Evolutionary conservation across 64 coral and sea anemone species (phyloP).

Genomic region (Dendronephthya gigantea): DNA sequence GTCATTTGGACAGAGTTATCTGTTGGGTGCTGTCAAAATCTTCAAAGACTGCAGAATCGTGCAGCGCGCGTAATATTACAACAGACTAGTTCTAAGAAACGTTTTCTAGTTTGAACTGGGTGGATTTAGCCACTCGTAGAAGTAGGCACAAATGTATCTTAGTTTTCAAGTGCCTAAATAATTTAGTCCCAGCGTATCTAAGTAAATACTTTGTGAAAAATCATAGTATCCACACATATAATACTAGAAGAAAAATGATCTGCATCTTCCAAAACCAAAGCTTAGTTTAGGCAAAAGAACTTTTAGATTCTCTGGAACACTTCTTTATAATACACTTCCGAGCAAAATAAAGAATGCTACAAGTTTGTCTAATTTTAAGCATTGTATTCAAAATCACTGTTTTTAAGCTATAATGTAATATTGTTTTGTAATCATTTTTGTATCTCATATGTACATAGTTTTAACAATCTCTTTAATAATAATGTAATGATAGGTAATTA

Average conservation of each 20-base stretch:
- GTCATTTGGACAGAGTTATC: no score
- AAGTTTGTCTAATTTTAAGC: slow-evolving; percentile 6
- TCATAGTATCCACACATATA: slow-evolving; percentile 12
- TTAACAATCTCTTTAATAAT: no score
- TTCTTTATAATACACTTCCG: slow-evolving; percentile 19
- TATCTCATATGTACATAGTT: not conserved
- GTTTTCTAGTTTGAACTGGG: not conserved
- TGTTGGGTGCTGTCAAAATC: no score
- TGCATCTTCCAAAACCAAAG: slow-evolving; percentile 20
- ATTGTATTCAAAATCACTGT: not conserved
- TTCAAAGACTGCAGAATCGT: no score
- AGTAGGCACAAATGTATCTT: slow-evolving; percentile 36
- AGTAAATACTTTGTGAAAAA: slow-evolving; percentile 17
- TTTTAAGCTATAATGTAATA: not conserved
- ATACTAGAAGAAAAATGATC: slow-evolving; percentile 13
- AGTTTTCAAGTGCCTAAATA: slow-evolving; percentile 33
- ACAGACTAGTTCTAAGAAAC: no score
- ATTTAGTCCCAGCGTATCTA: slow-evolving; percentile 33
- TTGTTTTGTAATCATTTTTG: not conserved
- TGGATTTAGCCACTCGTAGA: slow-evolving; percentile 31
- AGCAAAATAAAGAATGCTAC: slow-evolving; percentile 12
- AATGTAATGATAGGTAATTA: slow-evolving; percentile 6
- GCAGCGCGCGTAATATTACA: not conserved
- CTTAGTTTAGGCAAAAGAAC: slow-evolving; percentile 22
- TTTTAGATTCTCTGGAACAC: slow-evolving; percentile 22